phyloP scores from a whole-genome alignment of 2,888 invertebrate genomes.

The Hydropsyche betteni region DNA sequence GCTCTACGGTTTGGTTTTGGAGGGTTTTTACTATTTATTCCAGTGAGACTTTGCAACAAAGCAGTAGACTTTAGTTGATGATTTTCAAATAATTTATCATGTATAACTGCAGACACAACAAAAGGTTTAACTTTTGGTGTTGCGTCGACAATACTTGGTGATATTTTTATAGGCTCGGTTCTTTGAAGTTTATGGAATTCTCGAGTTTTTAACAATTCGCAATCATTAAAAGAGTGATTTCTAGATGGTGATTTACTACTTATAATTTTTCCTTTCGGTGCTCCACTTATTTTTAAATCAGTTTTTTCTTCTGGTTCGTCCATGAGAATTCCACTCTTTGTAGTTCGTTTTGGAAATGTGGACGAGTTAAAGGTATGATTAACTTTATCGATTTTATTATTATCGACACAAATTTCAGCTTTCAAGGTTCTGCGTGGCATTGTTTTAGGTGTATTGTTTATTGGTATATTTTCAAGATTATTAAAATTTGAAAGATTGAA shows the following conservation, averaged over 20 bases:
- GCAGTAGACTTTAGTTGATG: background rate
- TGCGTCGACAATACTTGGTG: constrained; percentile 49
- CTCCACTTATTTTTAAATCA: constrained; percentile 29
- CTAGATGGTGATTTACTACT: constrained; percentile 50
- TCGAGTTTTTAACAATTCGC: constrained; percentile 1
- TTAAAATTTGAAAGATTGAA: background rate
- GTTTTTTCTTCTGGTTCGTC: constrained; percentile 49
- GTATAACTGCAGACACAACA: background rate
- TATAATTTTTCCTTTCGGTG: constrained; percentile 48
- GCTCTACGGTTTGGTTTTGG: background rate
- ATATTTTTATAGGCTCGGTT: constrained; percentile 39
- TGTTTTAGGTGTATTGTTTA: constrained; percentile 55
- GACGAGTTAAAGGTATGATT: constrained; percentile 52
- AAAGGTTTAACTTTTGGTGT: constrained; percentile 49
- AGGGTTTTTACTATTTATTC: background rate
- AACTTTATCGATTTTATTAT: constrained; percentile 56
- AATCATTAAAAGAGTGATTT: constrained; percentile 49
- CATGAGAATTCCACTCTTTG: constrained; percentile 52
- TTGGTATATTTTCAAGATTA: constrained; percentile 59
- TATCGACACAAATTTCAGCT: constrained; percentile 50
- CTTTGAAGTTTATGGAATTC: background rate
- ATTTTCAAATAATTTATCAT: background rate
- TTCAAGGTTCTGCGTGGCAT: constrained; percentile 46
- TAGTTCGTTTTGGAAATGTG: constrained; percentile 53
- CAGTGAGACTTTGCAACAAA: background rate